These are phyloP conservation scores for Helicolenus hilgendorfi DNA, from an alignment of 2,797 vertebrate species.

Conservation along the genomic window DNA sequence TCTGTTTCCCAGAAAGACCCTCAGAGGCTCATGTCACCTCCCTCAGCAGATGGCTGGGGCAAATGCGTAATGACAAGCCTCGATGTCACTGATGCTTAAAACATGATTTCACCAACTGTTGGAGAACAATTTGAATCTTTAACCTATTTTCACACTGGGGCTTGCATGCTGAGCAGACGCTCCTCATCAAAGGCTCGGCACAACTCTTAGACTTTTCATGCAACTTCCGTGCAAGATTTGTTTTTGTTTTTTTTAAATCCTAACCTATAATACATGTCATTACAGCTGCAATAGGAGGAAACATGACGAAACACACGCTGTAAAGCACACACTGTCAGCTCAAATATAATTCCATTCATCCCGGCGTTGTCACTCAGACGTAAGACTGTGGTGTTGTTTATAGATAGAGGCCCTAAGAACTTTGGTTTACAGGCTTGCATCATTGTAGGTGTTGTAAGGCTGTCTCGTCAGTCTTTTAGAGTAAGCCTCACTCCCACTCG, in stretches of 20 bases:
- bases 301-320: conserved; percentile 32
- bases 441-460: conserved; percentile 64
- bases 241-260: background rate
- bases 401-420: conserved; percentile 39
- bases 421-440: conserved; percentile 61
- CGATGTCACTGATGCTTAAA: conserved; percentile 74
- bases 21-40: conserved; percentile 69
- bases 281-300: conserved; percentile 8
- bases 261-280: conserved; percentile 24
- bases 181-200: conserved; percentile 44
- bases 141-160: conserved; percentile 70
- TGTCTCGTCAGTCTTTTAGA: conserved; percentile 65
- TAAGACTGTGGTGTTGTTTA: conserved; percentile 27
- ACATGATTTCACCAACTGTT: conserved; percentile 68
- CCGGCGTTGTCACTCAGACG: conserved; percentile 33
- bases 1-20: conserved; percentile 72
- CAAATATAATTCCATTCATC: conserved; percentile 29
- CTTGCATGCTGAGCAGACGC: conserved; percentile 25
- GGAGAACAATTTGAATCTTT: conserved; percentile 68
- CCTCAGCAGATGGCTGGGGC: conserved; percentile 79
- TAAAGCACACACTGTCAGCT: conserved; percentile 28
- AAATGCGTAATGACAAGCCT: conserved; percentile 71
- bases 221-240: conserved; percentile 27
- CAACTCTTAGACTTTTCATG: conserved; percentile 22
- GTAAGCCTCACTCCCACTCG: conserved; percentile 57